These are phyloP conservation scores for Tragelaphus strepsiceros DNA, from an alignment of 2,113 vertebrate genomes.

Conservation along the genomic window DNA sequence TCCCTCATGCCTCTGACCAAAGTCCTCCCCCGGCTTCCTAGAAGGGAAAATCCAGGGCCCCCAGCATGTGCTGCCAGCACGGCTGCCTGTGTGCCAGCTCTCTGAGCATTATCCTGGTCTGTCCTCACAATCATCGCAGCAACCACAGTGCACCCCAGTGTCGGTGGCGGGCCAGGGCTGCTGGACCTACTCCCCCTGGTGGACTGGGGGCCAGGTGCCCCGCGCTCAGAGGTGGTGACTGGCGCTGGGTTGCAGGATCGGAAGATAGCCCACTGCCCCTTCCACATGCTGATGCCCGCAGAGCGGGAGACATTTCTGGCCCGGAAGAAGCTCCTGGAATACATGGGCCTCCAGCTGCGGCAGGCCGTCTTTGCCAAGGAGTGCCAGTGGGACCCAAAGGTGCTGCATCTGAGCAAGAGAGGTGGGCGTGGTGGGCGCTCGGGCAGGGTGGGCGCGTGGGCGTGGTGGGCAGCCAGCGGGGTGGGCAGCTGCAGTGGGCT, in stretches of 20 bases:
- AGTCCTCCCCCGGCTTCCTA: rapidly evolving
- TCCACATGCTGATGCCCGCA: constrained; percentile 74
- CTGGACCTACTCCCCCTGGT: rapidly evolving
- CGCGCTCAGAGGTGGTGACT: not conserved
- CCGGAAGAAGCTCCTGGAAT: constrained; percentile 77
- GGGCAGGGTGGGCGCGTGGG: not conserved
- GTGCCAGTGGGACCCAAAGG: constrained; percentile 52
- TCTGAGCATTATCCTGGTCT: not conserved
- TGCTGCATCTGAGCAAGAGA: constrained; percentile 56
- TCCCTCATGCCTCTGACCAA: not conserved
- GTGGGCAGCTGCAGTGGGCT: not conserved
- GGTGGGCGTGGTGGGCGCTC: not conserved
- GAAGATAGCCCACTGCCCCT: constrained; percentile 81
- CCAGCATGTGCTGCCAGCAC: rapidly evolving
- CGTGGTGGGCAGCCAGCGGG: rapidly evolving
- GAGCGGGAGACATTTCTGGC: constrained; percentile 78
- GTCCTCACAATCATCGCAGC: rapidly evolving
- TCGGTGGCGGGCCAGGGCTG: rapidly evolving
- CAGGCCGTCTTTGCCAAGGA: constrained; percentile 52
- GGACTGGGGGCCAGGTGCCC: not conserved
- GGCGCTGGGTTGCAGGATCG: constrained; percentile 72
- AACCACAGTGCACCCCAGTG: not conserved
- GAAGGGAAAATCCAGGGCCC: not conserved
- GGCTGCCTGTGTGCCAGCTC: not conserved
- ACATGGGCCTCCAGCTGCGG: constrained; percentile 80